Percentiles rank a stretch among this genome's conserved stretches.
These are phyloP conservation scores for Phyllotis vaccarum DNA, from an alignment of 2,797 vertebrate genomes.

Conservation along the genomic window DNA sequence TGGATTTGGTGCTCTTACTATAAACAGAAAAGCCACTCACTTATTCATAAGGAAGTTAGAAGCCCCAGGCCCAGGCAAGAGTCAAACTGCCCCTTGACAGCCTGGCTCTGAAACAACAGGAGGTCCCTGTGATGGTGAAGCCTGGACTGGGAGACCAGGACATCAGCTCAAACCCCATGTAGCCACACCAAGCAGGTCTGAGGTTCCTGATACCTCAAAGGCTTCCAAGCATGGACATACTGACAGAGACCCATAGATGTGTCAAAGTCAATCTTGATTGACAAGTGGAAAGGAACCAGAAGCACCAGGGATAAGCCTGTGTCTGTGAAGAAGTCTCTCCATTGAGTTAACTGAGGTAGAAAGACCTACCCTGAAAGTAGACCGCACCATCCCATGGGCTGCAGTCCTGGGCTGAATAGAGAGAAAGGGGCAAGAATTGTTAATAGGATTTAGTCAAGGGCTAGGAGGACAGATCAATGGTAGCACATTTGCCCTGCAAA, in stretches of 20 bases:
- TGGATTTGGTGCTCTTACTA: neutral
- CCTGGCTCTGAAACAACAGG: neutral
- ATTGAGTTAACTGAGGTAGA: neutral
- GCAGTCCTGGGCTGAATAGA: neutral
- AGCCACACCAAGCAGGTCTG: neutral
- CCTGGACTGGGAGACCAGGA: neutral
- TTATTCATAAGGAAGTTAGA: neutral
- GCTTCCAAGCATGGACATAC: neutral
- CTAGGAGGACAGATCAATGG: neutral
- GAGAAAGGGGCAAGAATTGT: neutral
- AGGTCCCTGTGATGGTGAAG: neutral
- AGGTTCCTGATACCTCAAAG: neutral
- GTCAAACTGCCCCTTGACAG: neutral
- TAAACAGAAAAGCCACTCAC: neutral
- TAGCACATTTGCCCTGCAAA: neutral
- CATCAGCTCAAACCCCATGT: no score
- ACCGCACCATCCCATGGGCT: neutral
- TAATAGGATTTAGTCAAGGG: no score
- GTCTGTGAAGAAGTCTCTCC: neutral
- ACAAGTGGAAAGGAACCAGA: neutral
- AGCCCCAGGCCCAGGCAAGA: neutral
- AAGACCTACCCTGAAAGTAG: neutral
- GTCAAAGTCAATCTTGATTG: neutral
- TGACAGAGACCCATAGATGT: neutral
- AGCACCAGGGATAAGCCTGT: neutral